A percentile compares a stretch with the other conserved stretches of the same genome.
These are phyloP conservation scores for Timandra comae DNA, from an alignment of 2,888 invertebrate genomes.

Conservation along the genomic window DNA sequence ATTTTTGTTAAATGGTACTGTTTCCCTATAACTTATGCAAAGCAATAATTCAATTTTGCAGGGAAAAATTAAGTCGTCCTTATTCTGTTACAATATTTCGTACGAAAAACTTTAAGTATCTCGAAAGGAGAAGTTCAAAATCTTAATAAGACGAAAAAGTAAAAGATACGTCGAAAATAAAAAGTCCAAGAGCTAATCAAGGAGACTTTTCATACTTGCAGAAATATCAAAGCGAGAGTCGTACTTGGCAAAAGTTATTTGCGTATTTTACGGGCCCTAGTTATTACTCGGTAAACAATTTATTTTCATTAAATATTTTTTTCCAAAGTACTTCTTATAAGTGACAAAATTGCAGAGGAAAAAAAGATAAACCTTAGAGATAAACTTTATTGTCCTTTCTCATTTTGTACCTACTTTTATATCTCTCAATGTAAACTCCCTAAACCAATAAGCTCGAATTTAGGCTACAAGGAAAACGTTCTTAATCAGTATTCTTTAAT, in stretches of 20 bases:
- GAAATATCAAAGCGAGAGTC: slow-evolving; percentile 56
- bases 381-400: no score
- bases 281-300: slow-evolving; percentile 15
- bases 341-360: slow-evolving; percentile 1
- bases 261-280: slow-evolving; percentile 27
- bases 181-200: slow-evolving; percentile 60
- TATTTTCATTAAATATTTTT: slow-evolving; percentile 7
- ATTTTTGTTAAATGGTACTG: no score
- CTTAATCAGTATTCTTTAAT: background rate
- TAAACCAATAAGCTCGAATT: background rate
- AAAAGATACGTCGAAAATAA: slow-evolving; percentile 45
- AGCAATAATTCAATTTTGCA: no score
- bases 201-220: slow-evolving; percentile 56
- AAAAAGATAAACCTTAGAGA: no score
- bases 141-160: slow-evolving; percentile 43
- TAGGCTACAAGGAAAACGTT: background rate
- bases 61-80: background rate
- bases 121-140: slow-evolving; percentile 36
- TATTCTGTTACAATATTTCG: slow-evolving; percentile 22
- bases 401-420: no score
- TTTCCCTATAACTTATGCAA: no score
- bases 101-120: slow-evolving; percentile 34
- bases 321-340: slow-evolving; percentile 2
- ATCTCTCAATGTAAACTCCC: no score
- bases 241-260: slow-evolving; percentile 49